phyloP scores from a whole-genome alignment of 2,797 vertebrate species.

The Eurystomus glaucurus region DNA sequence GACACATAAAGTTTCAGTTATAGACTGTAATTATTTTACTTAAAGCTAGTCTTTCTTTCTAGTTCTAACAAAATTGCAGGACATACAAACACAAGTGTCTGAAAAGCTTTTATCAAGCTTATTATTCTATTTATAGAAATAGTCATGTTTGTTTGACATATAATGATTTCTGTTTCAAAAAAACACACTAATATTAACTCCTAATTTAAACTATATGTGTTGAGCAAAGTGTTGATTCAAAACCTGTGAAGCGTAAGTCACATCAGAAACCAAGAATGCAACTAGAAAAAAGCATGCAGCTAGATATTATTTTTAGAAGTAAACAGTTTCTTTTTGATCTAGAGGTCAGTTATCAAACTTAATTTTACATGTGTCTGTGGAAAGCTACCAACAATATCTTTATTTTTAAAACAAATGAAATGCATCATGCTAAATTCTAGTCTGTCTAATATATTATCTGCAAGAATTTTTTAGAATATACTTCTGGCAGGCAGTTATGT shows the following conservation, averaged over 20 bases:
- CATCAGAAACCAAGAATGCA: background rate
- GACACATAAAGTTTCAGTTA: background rate
- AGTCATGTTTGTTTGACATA: background rate
- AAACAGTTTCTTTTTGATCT: background rate
- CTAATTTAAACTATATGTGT: background rate
- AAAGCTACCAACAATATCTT: background rate
- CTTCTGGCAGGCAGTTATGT: background rate
- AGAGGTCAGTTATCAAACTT: background rate
- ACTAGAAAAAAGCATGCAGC: rapidly evolving
- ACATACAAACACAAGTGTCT: background rate
- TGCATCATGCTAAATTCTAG: background rate
- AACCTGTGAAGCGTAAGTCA: background rate
- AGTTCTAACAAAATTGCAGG: background rate
- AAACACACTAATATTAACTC: rapidly evolving
- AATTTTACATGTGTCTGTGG: background rate
- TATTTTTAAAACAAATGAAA: background rate
- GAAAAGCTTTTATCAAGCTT: background rate
- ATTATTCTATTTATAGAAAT: background rate
- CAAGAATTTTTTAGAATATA: background rate
- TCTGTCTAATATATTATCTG: background rate
- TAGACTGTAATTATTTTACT: background rate
- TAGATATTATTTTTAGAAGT: background rate
- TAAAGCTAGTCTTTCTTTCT: background rate
- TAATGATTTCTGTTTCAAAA: background rate
- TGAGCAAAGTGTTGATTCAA: background rate